Evolutionary conservation across 2,888 invertebrate genomes (phyloP).

Genomic region (Trachelus iudaicus): DNA sequence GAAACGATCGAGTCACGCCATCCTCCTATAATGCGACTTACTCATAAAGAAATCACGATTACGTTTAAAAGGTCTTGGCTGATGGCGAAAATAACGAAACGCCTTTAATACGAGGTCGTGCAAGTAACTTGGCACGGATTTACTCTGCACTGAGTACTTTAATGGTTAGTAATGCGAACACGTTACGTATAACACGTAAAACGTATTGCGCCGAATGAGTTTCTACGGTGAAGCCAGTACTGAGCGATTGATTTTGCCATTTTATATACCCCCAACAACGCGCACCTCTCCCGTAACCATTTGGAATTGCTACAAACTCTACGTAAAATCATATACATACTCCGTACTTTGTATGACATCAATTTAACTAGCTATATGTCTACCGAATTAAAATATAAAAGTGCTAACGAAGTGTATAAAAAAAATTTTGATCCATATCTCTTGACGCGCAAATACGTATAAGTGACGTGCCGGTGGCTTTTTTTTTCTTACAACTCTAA

Average conservation of each 20-base stretch:
- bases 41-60: constrained; percentile 41
- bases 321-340: neutral
- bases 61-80: constrained; percentile 34
- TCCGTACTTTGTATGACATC: neutral
- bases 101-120: constrained; percentile 12
- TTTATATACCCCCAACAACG: neutral
- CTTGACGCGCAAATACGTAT: neutral
- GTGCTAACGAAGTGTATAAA: neutral
- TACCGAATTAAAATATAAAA: neutral
- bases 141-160: neutral
- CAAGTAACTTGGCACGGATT: constrained; percentile 24
- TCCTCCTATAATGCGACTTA: constrained; percentile 35
- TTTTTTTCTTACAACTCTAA: neutral
- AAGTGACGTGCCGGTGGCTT: neutral
- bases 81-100: constrained; percentile 25
- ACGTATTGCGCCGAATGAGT: neutral
- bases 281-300: neutral
- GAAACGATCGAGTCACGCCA: constrained; percentile 51
- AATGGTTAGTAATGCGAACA: neutral
- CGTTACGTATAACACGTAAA: neutral
- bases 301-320: neutral
- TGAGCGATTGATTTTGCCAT: neutral
- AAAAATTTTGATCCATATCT: neutral
- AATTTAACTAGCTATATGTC: neutral
- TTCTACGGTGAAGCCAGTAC: neutral